phyloP scores from a whole-genome alignment of 2,113 vertebrate genomes.

The Empidonax traillii region DNA sequence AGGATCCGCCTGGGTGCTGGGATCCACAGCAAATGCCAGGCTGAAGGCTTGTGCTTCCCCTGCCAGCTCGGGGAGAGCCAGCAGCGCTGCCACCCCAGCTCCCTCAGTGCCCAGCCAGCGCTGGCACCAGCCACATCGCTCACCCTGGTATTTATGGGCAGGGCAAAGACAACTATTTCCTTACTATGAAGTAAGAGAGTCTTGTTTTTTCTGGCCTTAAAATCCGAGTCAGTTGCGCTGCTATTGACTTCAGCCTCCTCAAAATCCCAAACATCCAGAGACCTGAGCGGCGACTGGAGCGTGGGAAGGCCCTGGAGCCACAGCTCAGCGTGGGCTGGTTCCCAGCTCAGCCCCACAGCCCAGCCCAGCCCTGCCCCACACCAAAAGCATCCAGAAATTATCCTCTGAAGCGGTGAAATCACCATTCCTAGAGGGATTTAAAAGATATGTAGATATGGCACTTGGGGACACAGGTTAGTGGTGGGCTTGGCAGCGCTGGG shows the following conservation, averaged over 20 bases:
- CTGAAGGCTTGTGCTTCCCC: not conserved
- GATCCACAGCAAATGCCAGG: not conserved
- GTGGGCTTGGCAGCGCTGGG: not conserved
- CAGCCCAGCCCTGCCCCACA: rapidly evolving
- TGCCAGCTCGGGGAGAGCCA: not conserved
- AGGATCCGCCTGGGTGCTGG: not conserved
- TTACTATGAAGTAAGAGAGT: not conserved
- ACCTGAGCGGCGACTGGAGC: not conserved
- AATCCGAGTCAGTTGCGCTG: not conserved
- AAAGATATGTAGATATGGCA: not conserved
- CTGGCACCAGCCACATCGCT: not conserved
- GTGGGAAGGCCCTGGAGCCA: rapidly evolving
- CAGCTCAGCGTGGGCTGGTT: rapidly evolving
- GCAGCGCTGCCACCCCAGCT: not conserved
- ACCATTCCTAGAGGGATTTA: not conserved
- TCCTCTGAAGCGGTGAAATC: rapidly evolving
- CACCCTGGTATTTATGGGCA: rapidly evolving
- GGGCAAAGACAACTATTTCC: not conserved
- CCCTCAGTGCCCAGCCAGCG: not conserved
- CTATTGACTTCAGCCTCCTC: rapidly evolving
- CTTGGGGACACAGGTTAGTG: not conserved
- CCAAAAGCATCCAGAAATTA: rapidly evolving
- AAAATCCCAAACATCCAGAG: not conserved
- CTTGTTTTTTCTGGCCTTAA: not conserved
- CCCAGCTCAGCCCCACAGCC: not conserved